Percentiles rank a stretch among this genome's conserved stretches.
These are phyloP conservation scores for Drosophila infuscata DNA, from an alignment of 2,888 invertebrate species.

Conservation along the genomic window DNA sequence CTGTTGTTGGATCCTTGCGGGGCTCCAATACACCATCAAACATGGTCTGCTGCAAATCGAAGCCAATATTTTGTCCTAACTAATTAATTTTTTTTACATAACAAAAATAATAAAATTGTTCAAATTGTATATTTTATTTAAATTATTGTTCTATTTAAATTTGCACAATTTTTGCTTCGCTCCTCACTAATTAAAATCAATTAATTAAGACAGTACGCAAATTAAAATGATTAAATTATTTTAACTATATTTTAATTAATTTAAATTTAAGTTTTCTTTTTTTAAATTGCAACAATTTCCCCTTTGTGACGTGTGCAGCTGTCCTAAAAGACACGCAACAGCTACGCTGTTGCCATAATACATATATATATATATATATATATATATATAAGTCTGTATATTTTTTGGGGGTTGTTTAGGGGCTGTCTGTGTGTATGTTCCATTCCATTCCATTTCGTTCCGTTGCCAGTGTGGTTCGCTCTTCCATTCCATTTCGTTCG, in stretches of 20 bases:
- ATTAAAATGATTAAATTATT: background rate
- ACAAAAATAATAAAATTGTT: background rate
- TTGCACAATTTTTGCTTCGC: background rate
- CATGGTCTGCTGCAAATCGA: background rate
- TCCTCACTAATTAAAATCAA: background rate
- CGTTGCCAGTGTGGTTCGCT: conserved; percentile 29
- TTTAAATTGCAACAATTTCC: conserved; percentile 9
- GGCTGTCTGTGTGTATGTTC: conserved; percentile 31
- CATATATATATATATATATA: background rate
- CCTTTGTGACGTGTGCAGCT: conserved; percentile 35
- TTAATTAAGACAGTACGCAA: background rate
- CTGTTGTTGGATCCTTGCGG: conserved; percentile 63
- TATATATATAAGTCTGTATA: background rate
- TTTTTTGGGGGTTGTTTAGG: conserved; percentile 66
- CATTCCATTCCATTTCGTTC: conserved; percentile 26
- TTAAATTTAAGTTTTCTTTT: background rate
- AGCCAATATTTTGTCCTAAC: too few relatives aligned
- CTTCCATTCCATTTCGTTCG: conserved; percentile 38
- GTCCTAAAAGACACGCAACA: conserved; percentile 69
- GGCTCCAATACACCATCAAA: conserved; percentile 39
- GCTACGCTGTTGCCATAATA: conserved; percentile 46
- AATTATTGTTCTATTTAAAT: background rate
- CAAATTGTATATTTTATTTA: too few relatives aligned
- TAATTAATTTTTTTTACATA: background rate
- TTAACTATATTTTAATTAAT: background rate